Base-by-base conservation (phyloP, 2,797 vertebrate species). In the Hoplostethus mediterraneus region DNA sequence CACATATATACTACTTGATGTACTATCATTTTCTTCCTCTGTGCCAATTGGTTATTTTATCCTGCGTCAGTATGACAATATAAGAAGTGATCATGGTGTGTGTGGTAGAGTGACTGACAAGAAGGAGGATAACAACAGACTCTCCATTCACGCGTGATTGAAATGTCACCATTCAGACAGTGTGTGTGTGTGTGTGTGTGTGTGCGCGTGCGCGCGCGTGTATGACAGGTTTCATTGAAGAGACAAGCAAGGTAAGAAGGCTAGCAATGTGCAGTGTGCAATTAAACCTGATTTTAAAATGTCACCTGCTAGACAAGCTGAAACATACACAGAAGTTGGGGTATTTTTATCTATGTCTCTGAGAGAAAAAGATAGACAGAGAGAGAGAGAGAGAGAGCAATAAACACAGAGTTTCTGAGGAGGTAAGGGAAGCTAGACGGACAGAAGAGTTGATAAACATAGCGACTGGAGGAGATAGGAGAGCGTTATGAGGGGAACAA, bases 231-330 rank as follows among this genome's bases (percentile, higher is more conserved):
- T 45, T 17, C 10, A n/a, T 30, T 69, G 63, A 69, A 55, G 58
- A 58, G 51, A 64, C 57, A 72, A 63, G 63, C 28, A 57, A 61
- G 49, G 31, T 11, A 47, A 63, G 55, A 67, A 49, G 56, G 76
- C 33, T 52, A 40, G 55, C 45, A 38, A 71, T 57, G 42, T 55
- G 60, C 16, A 48, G 10, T 48, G 38, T 38, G 71, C 77, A 84
- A 81, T 86, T 81, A 77, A 73, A 80, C 31, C 66, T 77, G 49
- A 74, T 75, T 82, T 88, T 62, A 42, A 88, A 81, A 88, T 80
- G 67, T 80, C 81, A 87, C 73, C 64, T 64, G 61, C 56, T 7
- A 21, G 61, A 64, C 76, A 56, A 63, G 78, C 83, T 81, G 45
- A 73, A 79, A 82, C 80, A 42, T 28, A 52, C 55, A 75, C 36